Evolutionary conservation across 2,888 invertebrate genomes (phyloP).

Genomic region (Synanthedon tipuliformis): DNA sequence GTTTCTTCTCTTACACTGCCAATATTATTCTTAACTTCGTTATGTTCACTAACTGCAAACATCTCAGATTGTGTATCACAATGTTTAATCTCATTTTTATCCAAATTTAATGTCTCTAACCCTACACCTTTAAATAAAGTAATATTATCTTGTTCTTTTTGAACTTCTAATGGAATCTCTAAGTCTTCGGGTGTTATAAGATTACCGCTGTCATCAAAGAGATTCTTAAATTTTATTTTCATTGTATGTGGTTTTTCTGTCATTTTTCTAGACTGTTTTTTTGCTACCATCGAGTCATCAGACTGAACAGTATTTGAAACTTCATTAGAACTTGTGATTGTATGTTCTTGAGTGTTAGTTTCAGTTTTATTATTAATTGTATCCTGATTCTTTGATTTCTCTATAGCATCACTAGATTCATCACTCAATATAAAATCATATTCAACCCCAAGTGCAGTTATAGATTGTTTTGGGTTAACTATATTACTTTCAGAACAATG

Average conservation of each 20-base stretch:
- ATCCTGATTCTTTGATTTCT: background rate
- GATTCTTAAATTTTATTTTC: conserved; percentile 36
- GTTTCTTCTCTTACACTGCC: background rate
- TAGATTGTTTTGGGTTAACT: too few species aligned
- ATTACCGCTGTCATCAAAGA: conserved; percentile 56
- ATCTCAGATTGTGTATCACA: too few species aligned
- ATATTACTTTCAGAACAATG: too few species aligned
- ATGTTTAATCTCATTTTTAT: too few species aligned
- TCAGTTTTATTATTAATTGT: conserved; percentile 5
- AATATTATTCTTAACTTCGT: background rate
- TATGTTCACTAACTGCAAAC: too few species aligned
- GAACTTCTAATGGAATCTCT: conserved; percentile 21
- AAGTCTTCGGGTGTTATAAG: conserved; percentile 57
- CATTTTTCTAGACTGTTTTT: conserved; percentile 8
- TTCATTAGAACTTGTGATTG: conserved; percentile 24
- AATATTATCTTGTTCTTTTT: background rate
- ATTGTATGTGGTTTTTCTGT: background rate
- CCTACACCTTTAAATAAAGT: background rate
- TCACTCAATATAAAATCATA: conserved; percentile 56
- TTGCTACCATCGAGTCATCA: conserved; percentile 1
- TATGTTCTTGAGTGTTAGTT: conserved; percentile 11
- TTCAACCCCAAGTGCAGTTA: conserved; percentile 17
- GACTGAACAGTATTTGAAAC: conserved; percentile 4
- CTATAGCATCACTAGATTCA: conserved; percentile 30
- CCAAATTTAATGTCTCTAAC: too few species aligned